Percentiles rank a stretch among this genome's conserved stretches.
These are phyloP conservation scores for Phalloptychus januarius DNA, from an alignment of 2,797 vertebrate species.

Conservation along the genomic window DNA sequence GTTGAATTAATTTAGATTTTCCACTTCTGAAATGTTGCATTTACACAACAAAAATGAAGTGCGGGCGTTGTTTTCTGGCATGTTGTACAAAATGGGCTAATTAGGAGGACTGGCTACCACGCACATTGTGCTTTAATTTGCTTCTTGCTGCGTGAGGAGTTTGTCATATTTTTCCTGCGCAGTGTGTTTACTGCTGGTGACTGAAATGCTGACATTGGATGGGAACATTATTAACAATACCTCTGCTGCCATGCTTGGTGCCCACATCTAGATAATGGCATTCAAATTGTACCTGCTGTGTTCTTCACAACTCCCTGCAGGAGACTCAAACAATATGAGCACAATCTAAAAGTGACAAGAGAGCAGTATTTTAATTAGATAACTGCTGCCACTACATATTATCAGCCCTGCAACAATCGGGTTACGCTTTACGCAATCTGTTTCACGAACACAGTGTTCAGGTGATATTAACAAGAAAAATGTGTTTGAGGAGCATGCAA, in stretches of 20 bases:
- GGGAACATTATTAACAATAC: slow-evolving; percentile 60
- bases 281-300: slow-evolving; percentile 55
- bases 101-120: slow-evolving; percentile 47
- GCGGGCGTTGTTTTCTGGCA: slow-evolving; percentile 13
- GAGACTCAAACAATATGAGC: slow-evolving; percentile 52
- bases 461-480: slow-evolving; percentile 42
- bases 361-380: slow-evolving; percentile 50
- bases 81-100: slow-evolving; percentile 52
- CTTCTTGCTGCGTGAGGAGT: slow-evolving; percentile 39
- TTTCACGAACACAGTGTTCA: slow-evolving; percentile 17
- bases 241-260: slow-evolving; percentile 36
- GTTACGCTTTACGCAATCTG: slow-evolving; percentile 12
- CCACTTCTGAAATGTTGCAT: slow-evolving; percentile 43
- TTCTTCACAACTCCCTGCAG: slow-evolving; percentile 45
- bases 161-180: slow-evolving; percentile 50
- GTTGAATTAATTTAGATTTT: slow-evolving; percentile 39
- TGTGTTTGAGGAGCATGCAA: slow-evolving; percentile 34
- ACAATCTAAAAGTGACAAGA: slow-evolving; percentile 47
- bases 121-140: slow-evolving; percentile 60
- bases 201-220: slow-evolving; percentile 50
- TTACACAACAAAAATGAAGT: slow-evolving; percentile 42
- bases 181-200: slow-evolving; percentile 53
- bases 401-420: slow-evolving; percentile 19
- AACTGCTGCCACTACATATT: slow-evolving; percentile 30
- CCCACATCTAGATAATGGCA: slow-evolving; percentile 52